These are phyloP conservation scores for Cyrtodaria siliqua DNA, from an alignment of 2,888 invertebrate species.

Conservation along the genomic window DNA sequence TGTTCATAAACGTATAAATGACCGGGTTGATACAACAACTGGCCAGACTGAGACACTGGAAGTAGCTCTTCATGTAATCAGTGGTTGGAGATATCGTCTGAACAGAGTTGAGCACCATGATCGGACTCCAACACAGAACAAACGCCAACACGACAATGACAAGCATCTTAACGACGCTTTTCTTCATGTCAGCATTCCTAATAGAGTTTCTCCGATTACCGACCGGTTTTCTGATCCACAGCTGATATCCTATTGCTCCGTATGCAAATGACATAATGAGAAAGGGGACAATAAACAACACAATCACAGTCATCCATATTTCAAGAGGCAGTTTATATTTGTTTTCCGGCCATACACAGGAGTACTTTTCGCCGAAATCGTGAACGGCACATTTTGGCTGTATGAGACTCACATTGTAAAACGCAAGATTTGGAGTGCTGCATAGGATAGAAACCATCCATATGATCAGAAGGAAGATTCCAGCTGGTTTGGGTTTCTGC, in stretches of 20 bases:
- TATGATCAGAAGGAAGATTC: conserved; percentile 61
- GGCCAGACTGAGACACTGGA: conserved; percentile 72
- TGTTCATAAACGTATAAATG: conserved; percentile 78
- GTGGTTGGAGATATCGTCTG: conserved; percentile 30
- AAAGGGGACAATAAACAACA: conserved; percentile 71
- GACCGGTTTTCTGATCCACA: conserved; percentile 70
- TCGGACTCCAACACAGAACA: conserved; percentile 74
- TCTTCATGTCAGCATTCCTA: conserved; percentile 68
- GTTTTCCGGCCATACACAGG: conserved; percentile 62
- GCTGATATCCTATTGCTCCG: conserved; percentile 69
- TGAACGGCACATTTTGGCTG: conserved; percentile 17
- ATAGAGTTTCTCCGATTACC: conserved; percentile 59
- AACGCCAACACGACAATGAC: conserved; percentile 73
- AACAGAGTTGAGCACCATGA: conserved; percentile 66
- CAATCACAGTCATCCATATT: conserved; percentile 65
- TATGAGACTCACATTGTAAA: conserved; percentile 58
- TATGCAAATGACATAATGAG: conserved; percentile 70
- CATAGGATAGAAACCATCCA: conserved; percentile 70
- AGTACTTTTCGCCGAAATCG: conserved; percentile 7
- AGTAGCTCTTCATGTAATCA: conserved; percentile 63
- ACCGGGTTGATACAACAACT: conserved; percentile 77
- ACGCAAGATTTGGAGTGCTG: conserved; percentile 68
- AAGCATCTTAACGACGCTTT: conserved; percentile 77
- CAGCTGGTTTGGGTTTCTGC: conserved; percentile 63
- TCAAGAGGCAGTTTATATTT: conserved; percentile 53